Evolutionary conservation across 2,113 vertebrate species (phyloP).

Genomic region (Rousettus leschenaultii): DNA sequence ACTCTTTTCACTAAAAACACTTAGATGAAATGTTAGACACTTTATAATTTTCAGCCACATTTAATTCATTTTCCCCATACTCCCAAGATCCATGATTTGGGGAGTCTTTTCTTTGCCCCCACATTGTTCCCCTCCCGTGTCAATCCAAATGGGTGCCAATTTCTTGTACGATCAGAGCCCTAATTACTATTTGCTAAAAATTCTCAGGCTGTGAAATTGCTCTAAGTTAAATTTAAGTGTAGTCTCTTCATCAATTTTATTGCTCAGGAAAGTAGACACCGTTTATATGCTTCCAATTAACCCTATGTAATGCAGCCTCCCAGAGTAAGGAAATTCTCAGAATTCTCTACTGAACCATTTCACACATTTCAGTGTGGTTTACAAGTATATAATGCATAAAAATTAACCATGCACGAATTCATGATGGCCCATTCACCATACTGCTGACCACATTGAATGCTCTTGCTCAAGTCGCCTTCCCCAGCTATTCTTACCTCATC

Average conservation of each 20-base stretch:
- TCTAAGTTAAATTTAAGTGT: conserved; percentile 17
- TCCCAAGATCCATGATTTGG: background rate
- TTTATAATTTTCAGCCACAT: background rate
- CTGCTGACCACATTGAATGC: too few relatives aligned
- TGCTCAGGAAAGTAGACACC: background rate
- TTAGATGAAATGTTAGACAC: background rate
- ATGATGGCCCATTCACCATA: background rate
- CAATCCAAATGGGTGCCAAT: background rate
- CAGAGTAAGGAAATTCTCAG: background rate
- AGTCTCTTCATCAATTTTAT: background rate
- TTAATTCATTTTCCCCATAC: background rate
- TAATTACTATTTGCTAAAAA: conserved; percentile 19
- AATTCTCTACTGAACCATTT: background rate
- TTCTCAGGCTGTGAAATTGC: conserved; percentile 25
- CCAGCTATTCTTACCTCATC: background rate
- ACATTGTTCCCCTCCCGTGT: background rate
- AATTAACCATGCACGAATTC: background rate
- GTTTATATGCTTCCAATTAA: background rate
- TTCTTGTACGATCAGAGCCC: background rate
- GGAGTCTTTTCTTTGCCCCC: background rate
- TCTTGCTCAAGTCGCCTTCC: background rate
- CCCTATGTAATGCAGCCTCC: background rate
- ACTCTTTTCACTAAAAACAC: background rate
- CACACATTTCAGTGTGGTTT: background rate
- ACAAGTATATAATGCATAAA: background rate